Evolutionary conservation across 2,113 vertebrate species (phyloP), one percentile per base, ranked within the genome.

Genomic region (Hirundichthys speculiger): DNA sequence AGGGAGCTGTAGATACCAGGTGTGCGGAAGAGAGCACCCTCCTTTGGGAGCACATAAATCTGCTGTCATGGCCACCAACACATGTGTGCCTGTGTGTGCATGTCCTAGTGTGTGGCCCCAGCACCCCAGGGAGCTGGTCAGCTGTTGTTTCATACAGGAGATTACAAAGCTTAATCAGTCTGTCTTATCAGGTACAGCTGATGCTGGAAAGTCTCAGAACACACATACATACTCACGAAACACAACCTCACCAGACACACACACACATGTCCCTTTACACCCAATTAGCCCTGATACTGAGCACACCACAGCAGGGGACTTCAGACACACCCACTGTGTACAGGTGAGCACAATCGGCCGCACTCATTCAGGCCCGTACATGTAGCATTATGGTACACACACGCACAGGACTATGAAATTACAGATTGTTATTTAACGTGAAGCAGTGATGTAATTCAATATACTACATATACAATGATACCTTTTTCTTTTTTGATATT

Each of bases 131-230:
- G 93, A 94, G 90, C 92, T 79, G 93, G 93, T 96, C 94, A 94
- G 93, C 93, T 94, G 94, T 92, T 96, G 94, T 94, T 94, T 91
- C 83, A 83, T 82, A 75, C 90, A 89, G 80, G 87, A 94, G 95
- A 96, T 97, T 96, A 96, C 94, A 90, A 91, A 92, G 93, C 92
- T 96, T 98, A 96, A 96, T 98, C 94, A 96, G 94, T 90, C 92
- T 89, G 87, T 93, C 83, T 86, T 90, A 89, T 93, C 92, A 93
- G 92, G 93, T 92, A 91, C 96, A 96, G 95, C 94, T 96, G 94
- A 97, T 96, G 94, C 94, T 58, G 61, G 92, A 39, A 18, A 93
- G 91, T 81, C 89, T 40, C 50, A 53, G 21, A 39, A 40, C 25
- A 8, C 47, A 48, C 39, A 21, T 50, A 57, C 40, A 21, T 55